Evolutionary conservation across 2,797 vertebrate genomes (phyloP), one percentile per base, ranked within the genome.

Genomic region (Setipinna tenuifilis): DNA sequence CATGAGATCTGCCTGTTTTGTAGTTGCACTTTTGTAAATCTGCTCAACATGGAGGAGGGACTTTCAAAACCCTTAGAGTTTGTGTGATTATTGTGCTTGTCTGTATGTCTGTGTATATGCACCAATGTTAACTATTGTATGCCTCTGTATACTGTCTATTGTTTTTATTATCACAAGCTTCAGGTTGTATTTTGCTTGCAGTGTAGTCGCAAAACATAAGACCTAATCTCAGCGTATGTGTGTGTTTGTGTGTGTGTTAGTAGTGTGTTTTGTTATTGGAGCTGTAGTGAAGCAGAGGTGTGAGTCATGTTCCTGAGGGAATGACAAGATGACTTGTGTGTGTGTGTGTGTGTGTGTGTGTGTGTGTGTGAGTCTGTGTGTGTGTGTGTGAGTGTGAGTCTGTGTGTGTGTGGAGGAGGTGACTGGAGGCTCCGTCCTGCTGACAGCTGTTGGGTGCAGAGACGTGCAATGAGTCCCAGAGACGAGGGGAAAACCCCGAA

Each of bases 1-100:
- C 95, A 92, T 89, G 91, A 89, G 92, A 94, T 88, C 84, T 23
- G 83, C 91, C 91, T 94, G 93, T 95, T 95, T 93, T 91, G 87
- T 93, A 94, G 92, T 94, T 95, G 93, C 90, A 89, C 94, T 93
- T 93, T 89, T 84, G 87, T 85, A 88, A 89, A 90, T 91, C 81
- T 28, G 62, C 84, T 81, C 4, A 25, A 83, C 16, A 46, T 82
- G 28, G 84, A 65, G 54, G 80, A 75, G 57, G 50, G 25, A 11
- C 23, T 41, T 44, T 78, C 35, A 78, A 44, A 17, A 78, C 31
- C 68, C 35, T 35, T 16, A 54, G 23, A 17, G 16, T 41, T 6
- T 41, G 28, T 65, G 61, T 11, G 9, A 1, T 23, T 65, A n/a
- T n/a, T n/a, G n/a, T n/a, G 62, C 23, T 3, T 59, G 17, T 6